Percentiles rank a stretch among this genome's conserved stretches.
phyloP scores from a whole-genome alignment of 2,888 invertebrate genomes.

The Epinotia ramella region DNA sequence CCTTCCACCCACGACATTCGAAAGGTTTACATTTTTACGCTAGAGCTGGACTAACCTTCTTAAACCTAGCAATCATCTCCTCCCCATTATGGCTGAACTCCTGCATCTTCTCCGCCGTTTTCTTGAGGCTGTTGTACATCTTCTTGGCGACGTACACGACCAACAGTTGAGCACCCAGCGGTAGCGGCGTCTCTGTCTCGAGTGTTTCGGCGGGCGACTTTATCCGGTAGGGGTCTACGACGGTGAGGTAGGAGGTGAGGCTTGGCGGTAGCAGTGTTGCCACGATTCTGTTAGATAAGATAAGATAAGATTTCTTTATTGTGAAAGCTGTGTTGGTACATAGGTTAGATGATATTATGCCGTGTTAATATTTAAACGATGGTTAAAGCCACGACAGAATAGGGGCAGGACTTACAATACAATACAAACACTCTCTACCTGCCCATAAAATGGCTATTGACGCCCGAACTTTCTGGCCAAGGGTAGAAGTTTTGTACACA shows the following conservation, averaged over 20 bases:
- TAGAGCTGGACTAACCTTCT: slow-evolving; percentile 62
- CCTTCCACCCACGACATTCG: too few species aligned
- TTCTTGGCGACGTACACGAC: slow-evolving; percentile 89
- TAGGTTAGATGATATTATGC: neutral
- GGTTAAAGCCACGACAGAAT: too few species aligned
- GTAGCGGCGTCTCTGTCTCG: slow-evolving; percentile 88
- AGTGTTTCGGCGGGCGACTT: slow-evolving; percentile 92
- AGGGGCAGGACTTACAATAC: too few species aligned
- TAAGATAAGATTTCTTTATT: too few species aligned
- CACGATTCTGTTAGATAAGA: slow-evolving; percentile 90
- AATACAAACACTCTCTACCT: too few species aligned
- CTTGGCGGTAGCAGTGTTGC: slow-evolving; percentile 91
- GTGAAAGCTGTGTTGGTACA: too few species aligned
- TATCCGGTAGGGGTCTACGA: slow-evolving; percentile 93
- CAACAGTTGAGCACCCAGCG: slow-evolving; percentile 92
- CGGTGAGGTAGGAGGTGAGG: slow-evolving; percentile 91
- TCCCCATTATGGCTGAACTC: slow-evolving; percentile 76
- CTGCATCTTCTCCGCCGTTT: slow-evolving; percentile 66
- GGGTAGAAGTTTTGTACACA: too few species aligned
- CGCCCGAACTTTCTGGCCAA: too few species aligned
- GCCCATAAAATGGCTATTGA: too few species aligned
- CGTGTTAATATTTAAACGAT: neutral
- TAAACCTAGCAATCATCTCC: slow-evolving; percentile 74
- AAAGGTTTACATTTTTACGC: neutral
- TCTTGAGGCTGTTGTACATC: slow-evolving; percentile 84